Evolutionary conservation across 2,113 vertebrate species (phyloP).

Genomic region (Tetrao urogallus): DNA sequence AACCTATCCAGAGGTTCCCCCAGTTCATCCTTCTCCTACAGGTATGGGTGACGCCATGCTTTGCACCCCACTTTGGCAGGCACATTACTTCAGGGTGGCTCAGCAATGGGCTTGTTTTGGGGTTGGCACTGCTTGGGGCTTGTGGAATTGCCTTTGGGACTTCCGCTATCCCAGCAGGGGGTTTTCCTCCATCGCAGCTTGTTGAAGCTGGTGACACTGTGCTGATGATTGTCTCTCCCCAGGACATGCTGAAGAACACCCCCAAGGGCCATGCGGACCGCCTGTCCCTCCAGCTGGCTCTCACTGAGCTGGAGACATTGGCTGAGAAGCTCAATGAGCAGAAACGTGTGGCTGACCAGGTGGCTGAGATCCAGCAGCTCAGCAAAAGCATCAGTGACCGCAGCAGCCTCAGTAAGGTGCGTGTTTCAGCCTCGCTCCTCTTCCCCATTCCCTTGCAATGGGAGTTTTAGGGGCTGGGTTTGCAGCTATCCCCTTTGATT

Average conservation of each 20-base stretch:
- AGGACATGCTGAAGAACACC: slow-evolving; percentile 98
- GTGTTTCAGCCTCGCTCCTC: neutral
- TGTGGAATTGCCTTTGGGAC: neutral
- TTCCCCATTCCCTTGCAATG: rapidly evolving
- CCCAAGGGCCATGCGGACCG: slow-evolving; percentile 90
- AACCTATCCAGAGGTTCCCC: slow-evolving; percentile 95
- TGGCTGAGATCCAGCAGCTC: slow-evolving; percentile 95
- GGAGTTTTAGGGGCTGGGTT: neutral
- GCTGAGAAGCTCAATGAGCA: slow-evolving; percentile 96
- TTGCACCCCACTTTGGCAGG: neutral
- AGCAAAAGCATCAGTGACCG: slow-evolving; percentile 91
- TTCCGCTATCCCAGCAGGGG: neutral
- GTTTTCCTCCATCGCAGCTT: neutral
- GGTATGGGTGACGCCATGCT: slow-evolving; percentile 62
- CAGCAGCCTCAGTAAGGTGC: slow-evolving; percentile 90
- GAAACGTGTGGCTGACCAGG: slow-evolving; percentile 93
- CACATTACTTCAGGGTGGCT: neutral
- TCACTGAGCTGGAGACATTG: slow-evolving; percentile 94
- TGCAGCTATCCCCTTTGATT: neutral
- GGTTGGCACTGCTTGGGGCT: neutral
- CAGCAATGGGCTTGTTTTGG: rapidly evolving
- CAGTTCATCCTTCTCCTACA: slow-evolving; percentile 97
- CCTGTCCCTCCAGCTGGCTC: slow-evolving; percentile 93
- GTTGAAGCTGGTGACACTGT: rapidly evolving
- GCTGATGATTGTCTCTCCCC: neutral